Evolutionary conservation across 2,888 invertebrate species (phyloP), one percentile per base, ranked within the genome.

Genomic region (Drepanosiphum platanoidis): DNA sequence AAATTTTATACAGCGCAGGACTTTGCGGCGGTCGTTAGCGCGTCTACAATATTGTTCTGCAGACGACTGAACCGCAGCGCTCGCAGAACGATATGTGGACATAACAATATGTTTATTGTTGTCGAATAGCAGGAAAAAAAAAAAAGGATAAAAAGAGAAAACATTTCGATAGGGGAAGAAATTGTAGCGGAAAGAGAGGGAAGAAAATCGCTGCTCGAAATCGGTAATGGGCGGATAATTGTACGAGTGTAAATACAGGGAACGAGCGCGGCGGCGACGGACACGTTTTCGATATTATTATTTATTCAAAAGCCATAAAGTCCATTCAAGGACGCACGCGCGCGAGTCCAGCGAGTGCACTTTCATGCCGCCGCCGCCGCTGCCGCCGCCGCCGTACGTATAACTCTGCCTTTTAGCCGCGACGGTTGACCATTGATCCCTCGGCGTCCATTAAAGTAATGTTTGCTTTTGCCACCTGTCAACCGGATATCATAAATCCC

Each of bases 211-310:
- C 34, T 75, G 72, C 64, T 83, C 75, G 46, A 83, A 83, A 83
- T 84, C 84, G 84, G 84, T 84, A 84, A 84, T 84, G 84, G 84
- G 84, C 84, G 84, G 74, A 83, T 83, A 83, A 83, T 83, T 75
- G 74, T 66, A 18, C 74, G 46, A 74, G 74, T 84, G 68, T 68
- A 75, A 68, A 75, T 84, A 75, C 22, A n/a, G 42, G n/a, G 36
- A 66, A 66, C 64, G 64, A 13, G 32, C n/a, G n/a, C 15, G 4
- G n/a, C 18, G 39, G 15, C 15, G 42, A 22, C 32, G 5, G 36
- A 64, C 27, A 75, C 58, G 68, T 70, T 77, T 36, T 46, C 83
- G 22, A 30, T 22, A 78, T 61, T 52, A 84, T 84, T 84, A 84
- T 84, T 84, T 84, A 84, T 84, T 84, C 84, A 84, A 84, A 84